Percentiles rank a stretch among this genome's conserved stretches.
Evolutionary conservation across 2,113 vertebrate genomes (phyloP).

Genomic region (Channa maculata): DNA sequence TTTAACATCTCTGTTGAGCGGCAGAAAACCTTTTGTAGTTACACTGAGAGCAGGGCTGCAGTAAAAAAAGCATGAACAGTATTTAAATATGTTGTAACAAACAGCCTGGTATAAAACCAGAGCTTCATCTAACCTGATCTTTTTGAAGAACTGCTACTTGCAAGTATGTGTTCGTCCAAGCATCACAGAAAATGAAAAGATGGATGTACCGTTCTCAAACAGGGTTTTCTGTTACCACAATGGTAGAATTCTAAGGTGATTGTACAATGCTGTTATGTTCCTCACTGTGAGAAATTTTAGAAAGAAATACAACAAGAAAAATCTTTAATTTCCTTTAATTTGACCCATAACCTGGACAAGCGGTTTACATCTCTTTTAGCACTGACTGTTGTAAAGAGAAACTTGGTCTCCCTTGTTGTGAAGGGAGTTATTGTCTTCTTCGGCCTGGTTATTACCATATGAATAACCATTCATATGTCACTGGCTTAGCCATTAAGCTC

Average conservation of each 20-base stretch:
- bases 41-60: not conserved
- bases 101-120: not conserved
- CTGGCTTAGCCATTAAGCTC: constrained; percentile 70
- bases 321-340: no score
- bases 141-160: not conserved
- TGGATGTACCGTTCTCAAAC: no score
- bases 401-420: constrained; percentile 22
- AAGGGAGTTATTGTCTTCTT: constrained; percentile 68
- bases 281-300: not conserved
- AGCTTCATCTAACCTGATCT: constrained; percentile 1
- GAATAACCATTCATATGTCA: constrained; percentile 73
- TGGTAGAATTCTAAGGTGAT: not conserved
- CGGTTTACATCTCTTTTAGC: constrained; percentile 14
- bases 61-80: not conserved
- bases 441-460: constrained; percentile 75
- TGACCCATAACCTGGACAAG: constrained; percentile 29
- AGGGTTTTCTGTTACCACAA: not conserved
- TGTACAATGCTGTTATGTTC: not conserved
- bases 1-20: constrained; percentile 4
- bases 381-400: constrained; percentile 20
- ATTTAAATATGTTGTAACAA: not conserved
- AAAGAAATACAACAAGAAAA: not conserved
- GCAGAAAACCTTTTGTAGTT: constrained; percentile 11
- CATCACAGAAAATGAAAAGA: not conserved
- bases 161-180: not conserved